phyloP scores from a whole-genome alignment of 2,888 invertebrate genomes.

The Eulithis prunata region DNA sequence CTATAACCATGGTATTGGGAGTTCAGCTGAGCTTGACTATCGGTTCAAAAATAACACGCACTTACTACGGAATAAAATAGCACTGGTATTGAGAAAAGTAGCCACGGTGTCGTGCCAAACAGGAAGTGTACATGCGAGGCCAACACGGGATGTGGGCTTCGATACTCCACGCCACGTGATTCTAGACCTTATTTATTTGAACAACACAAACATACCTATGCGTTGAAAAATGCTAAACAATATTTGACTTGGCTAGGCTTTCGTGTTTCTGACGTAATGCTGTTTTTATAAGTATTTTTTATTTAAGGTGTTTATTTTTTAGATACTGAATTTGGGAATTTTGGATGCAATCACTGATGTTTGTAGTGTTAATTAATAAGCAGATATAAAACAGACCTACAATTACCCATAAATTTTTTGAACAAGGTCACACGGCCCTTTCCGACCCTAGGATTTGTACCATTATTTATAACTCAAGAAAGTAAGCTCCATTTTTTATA shows the following conservation, averaged over 20 bases:
- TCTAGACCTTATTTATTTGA: constrained; percentile 63
- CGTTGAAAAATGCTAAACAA: constrained; percentile 39
- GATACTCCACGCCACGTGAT: constrained; percentile 67
- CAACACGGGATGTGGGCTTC: constrained; percentile 74
- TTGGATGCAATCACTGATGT: background rate
- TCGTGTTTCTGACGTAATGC: constrained; percentile 33
- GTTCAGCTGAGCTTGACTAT: constrained; percentile 6
- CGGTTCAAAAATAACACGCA: constrained; percentile 31
- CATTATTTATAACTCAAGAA: constrained; percentile 77
- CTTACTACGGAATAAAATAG: constrained; percentile 53
- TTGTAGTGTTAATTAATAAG: no score
- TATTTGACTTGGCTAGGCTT: constrained; percentile 43
- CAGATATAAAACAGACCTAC: no score
- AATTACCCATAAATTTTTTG: background rate
- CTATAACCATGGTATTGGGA: no score
- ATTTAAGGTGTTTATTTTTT: background rate
- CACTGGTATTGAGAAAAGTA: constrained; percentile 69
- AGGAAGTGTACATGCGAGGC: constrained; percentile 78
- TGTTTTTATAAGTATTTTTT: constrained; percentile 13
- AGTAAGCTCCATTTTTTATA: constrained; percentile 81
- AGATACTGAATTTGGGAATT: background rate
- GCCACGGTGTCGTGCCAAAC: constrained; percentile 81
- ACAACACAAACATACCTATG: constrained; percentile 41
- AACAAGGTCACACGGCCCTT: constrained; percentile 49
- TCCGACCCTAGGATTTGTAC: constrained; percentile 64